Evolutionary conservation across 2,797 vertebrate genomes (phyloP).

Genomic region (Channa striata): DNA sequence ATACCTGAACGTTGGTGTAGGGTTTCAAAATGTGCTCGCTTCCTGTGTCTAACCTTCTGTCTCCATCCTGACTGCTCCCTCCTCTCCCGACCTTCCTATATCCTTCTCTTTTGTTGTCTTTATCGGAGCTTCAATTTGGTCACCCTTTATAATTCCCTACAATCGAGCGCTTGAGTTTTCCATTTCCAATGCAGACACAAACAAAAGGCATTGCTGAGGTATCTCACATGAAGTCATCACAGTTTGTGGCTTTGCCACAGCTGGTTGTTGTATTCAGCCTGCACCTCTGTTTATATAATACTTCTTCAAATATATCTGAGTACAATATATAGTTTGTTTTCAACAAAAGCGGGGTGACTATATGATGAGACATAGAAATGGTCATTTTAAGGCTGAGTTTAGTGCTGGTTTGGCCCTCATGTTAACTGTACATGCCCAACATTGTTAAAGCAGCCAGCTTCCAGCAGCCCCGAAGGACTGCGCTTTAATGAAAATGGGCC

Average conservation of each 20-base stretch:
- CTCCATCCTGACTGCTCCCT: slow-evolving; percentile 1
- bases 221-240: slow-evolving; percentile 58
- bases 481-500: slow-evolving; percentile 43
- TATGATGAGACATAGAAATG: not conserved
- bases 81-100: slow-evolving; percentile 5
- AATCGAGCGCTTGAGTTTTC: slow-evolving; percentile 49
- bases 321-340: not conserved
- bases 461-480: slow-evolving; percentile 4
- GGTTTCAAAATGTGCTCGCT: slow-evolving; percentile 9
- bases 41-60: not conserved
- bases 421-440: slow-evolving; percentile 17
- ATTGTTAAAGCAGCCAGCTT: slow-evolving; percentile 13
- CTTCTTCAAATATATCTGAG: slow-evolving; percentile 2
- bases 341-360: not conserved
- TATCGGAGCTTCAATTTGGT: slow-evolving; percentile 35
- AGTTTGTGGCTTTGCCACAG: slow-evolving; percentile 38
- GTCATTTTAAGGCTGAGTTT: not conserved
- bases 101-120: slow-evolving; percentile 32
- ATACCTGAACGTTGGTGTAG: slow-evolving; percentile 9
- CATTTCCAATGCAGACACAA: slow-evolving; percentile 38
- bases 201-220: slow-evolving; percentile 46
- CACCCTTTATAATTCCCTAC: slow-evolving; percentile 19
- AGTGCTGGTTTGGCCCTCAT: not conserved
- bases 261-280: slow-evolving; percentile 18
- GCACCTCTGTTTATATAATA: slow-evolving; percentile 11